Base-by-base conservation (phyloP, 1,140 invertebrate genomes). In the Adelges cooleyi region DNA sequence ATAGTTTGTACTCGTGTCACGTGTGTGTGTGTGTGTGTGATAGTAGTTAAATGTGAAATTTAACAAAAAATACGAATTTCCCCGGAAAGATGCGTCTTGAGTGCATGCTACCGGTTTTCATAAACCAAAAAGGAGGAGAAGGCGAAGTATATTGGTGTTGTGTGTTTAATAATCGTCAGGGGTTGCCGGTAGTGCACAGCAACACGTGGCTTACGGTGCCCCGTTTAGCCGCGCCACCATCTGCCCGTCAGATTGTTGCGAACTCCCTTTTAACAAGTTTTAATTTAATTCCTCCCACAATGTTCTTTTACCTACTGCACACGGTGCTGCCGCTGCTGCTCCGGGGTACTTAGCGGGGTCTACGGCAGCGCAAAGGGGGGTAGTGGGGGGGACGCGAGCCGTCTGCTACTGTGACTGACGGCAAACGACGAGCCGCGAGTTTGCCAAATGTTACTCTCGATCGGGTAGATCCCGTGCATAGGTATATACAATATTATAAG, bases 261-360 rank as follows among this genome's bases (percentile, higher is more conserved):
- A 62, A 62, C 56, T 48, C 56, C 56, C 56, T 62, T 62, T 62
- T 62, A 62, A 62, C 56, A 62, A 62, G 56, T 62, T 62, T 62
- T 62, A 62, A 62, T 62, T 62, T 62, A 62, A 62, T 62, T 62
- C 56, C 56, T 46, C 56, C 56, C 56, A 48, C 56, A 33, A 48
- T 42, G 38, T 62, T 48, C 17, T 48, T 46, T 62, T 48, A 48
- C 42, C 42, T 44, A 42, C 9, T 5, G 9, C n/a, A 11, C 22
- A n/a, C n/a, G n/a, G n/a, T n/a, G n/a, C n/a, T n/a, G 40, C 17
- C n/a, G 40, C 40, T 11, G 23, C 56, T 33, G 23, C 53, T n/a
- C 8, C n/a, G 18, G 17, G 25, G 56, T 62, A 62, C 56, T 62
- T 62, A 62, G 56, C 56, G 23, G 23, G 42, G 56, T 46, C 42